phyloP scores from a whole-genome alignment of 2,888 invertebrate species.

The Sphaerolaimus hirsutus region DNA sequence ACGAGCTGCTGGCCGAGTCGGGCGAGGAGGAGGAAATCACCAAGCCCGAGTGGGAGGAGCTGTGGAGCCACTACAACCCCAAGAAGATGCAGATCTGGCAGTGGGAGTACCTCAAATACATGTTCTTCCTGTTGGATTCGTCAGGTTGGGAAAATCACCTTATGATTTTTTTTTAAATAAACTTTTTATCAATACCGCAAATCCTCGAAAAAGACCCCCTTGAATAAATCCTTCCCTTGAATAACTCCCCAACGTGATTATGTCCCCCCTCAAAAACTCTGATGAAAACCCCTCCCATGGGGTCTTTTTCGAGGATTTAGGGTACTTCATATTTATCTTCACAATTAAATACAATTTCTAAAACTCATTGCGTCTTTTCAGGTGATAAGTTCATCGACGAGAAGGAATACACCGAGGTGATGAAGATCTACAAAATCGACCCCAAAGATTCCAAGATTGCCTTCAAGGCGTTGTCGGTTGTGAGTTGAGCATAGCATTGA shows the following conservation, averaged over 20 bases:
- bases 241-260: too few species aligned
- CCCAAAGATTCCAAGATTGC: neutral
- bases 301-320: too few species aligned
- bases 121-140: constrained; percentile 8
- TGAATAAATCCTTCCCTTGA: too few species aligned
- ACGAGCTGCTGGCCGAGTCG: too few species aligned
- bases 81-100: constrained; percentile 7
- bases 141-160: neutral
- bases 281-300: too few species aligned
- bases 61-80: constrained; percentile 7
- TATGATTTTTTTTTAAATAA: neutral
- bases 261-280: too few species aligned
- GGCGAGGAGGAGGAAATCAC: constrained; percentile 3
- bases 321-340: too few species aligned
- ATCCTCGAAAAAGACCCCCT: too few species aligned
- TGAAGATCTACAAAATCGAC: constrained; percentile 6
- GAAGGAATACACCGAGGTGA: constrained; percentile 5
- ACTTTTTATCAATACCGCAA: neutral
- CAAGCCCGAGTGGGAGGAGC: constrained; percentile 5
- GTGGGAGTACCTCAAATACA: constrained; percentile 9
- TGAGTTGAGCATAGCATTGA: neutral
- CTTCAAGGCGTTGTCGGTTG: constrained; percentile 5
- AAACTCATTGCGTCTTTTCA: too few species aligned
- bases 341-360: too few species aligned
- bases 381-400: constrained; percentile 8